Evolutionary conservation across 2,113 vertebrate genomes (phyloP).

Genomic region (Vidua macroura): DNA sequence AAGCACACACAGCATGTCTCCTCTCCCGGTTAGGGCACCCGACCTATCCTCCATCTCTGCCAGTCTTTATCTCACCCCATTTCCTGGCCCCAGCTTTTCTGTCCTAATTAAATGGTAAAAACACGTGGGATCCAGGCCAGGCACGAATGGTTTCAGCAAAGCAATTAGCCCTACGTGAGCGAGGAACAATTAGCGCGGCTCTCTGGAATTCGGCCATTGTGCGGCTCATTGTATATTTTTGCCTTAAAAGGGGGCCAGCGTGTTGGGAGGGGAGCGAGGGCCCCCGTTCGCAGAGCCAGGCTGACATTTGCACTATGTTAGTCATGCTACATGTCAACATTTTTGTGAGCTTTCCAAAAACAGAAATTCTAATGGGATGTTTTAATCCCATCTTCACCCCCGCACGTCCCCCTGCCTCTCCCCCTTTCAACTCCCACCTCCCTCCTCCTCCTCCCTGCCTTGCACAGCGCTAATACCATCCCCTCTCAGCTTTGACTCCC

Average conservation of each 20-base stretch:
- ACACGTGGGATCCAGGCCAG: slow-evolving; percentile 53
- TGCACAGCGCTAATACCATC: background rate
- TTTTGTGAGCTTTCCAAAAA: slow-evolving; percentile 70
- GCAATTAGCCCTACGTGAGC: slow-evolving; percentile 63
- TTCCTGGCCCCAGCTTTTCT: slow-evolving; percentile 35
- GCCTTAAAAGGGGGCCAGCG: slow-evolving; percentile 66
- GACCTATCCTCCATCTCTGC: background rate
- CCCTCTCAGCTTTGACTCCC: background rate
- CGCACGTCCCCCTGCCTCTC: background rate
- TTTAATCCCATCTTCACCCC: slow-evolving; percentile 49
- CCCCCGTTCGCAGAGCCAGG: slow-evolving; percentile 39
- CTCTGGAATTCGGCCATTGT: slow-evolving; percentile 69
- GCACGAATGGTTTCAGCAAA: slow-evolving; percentile 33
- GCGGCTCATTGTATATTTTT: slow-evolving; percentile 62
- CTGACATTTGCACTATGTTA: slow-evolving; percentile 69
- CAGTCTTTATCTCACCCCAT: background rate
- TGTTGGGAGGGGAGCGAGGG: slow-evolving; percentile 48
- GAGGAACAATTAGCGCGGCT: slow-evolving; percentile 58
- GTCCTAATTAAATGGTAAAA: slow-evolving; percentile 59
- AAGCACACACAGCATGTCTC: background rate
- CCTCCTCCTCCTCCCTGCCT: slow-evolving; percentile 16
- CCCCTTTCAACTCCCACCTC: slow-evolving; percentile 15
- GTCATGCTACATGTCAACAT: slow-evolving; percentile 69
- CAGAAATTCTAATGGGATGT: slow-evolving; percentile 63
- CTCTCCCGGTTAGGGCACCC: background rate